Base-by-base conservation (phyloP, 2,888 invertebrate genomes). In the Drosophila maculinotata region DNA sequence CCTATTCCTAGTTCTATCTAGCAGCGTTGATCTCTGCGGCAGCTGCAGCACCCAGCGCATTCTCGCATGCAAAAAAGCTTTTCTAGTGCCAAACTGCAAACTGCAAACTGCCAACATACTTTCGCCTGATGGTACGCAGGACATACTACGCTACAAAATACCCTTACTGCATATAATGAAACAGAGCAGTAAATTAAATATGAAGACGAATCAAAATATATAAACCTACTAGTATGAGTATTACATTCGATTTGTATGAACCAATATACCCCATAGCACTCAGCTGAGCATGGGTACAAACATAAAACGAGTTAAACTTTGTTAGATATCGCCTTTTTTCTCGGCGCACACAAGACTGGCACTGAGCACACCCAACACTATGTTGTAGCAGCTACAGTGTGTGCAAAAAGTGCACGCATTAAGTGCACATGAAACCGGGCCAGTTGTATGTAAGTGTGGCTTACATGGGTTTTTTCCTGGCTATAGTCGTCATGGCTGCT, bases 401-500 rank as follows among this genome's bases (percentile, higher is more conserved):
- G 65, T 80, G 74, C 78, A 80, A 84, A 78, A 79, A 83, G 84
- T 83, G 84, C 84, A 78, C 84, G 84, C 69, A 68, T 54, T 63
- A 51, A 62, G 69, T 68, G 62, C 69, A 73, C 77, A 67, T 53
- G 74, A 31, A 66, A 62, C 54, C 44, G 57, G 69, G 53, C 65
- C 68, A 73, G 71, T 68, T 70, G 70, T 62, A 49, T 80, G 85
- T 84, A 84, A 80, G 85, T 80, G 85, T 75, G 80, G 80, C 80
- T 80, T 80, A 80, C 80, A 84, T 72, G 69, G 71, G 39, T 65
- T 81, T 70, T 63, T 75, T 69, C 42, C 77, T 68, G 66, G 60
- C 83, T 80, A 80, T 70, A 77, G 81, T 83, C 78, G 85, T 84
- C 83, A 79, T 86, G 80, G 80, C 83, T 86, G 86, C 84, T 84